Percentiles rank a stretch among this genome's conserved stretches.
Conservation (phyloP, 2,888 invertebrate genomes). For the Caenorhabditis sp. region DNA sequence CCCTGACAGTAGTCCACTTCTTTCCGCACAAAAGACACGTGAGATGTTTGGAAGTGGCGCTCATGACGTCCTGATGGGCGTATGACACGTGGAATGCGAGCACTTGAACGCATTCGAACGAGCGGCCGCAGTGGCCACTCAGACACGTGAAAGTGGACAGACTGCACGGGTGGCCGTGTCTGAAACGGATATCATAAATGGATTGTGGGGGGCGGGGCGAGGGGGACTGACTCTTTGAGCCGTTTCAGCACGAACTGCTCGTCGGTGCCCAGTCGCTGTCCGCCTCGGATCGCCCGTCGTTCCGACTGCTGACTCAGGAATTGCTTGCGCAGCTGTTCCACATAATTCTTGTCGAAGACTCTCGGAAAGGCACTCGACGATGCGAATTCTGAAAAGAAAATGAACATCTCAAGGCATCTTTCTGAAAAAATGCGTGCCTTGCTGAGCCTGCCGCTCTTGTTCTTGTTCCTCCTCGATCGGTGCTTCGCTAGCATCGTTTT, state of each 20-base stretch:
- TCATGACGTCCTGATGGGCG: constrained; percentile 62
- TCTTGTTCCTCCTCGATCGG: too few species aligned
- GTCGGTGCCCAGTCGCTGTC: constrained; percentile 11
- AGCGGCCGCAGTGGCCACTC: constrained; percentile 31
- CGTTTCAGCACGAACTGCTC: constrained; percentile 3
- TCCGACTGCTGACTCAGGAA: constrained; percentile 14
- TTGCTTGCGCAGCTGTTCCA: constrained; percentile 18
- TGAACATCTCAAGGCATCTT: too few species aligned
- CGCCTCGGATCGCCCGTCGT: constrained; percentile 5
- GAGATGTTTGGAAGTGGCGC: constrained; percentile 8
- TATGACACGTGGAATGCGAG: constrained; percentile 66
- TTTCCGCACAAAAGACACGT: constrained; percentile 65
- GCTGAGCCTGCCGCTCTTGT: too few species aligned
- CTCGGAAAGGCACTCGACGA: neutral
- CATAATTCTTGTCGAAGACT: constrained; percentile 20
- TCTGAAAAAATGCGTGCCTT: too few species aligned
- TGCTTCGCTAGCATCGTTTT: too few species aligned
- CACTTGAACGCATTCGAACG: constrained; percentile 52
- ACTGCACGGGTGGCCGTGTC: constrained; percentile 23
- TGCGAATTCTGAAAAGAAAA: neutral
- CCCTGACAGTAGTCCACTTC: constrained; percentile 56
- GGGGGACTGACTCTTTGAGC: constrained; percentile 32
- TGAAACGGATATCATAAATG: constrained; percentile 19
- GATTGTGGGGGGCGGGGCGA: too few species aligned
- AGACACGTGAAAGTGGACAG: constrained; percentile 29